Conservation (phyloP, 2,888 invertebrate species). For the Plagodis pulveraria region DNA sequence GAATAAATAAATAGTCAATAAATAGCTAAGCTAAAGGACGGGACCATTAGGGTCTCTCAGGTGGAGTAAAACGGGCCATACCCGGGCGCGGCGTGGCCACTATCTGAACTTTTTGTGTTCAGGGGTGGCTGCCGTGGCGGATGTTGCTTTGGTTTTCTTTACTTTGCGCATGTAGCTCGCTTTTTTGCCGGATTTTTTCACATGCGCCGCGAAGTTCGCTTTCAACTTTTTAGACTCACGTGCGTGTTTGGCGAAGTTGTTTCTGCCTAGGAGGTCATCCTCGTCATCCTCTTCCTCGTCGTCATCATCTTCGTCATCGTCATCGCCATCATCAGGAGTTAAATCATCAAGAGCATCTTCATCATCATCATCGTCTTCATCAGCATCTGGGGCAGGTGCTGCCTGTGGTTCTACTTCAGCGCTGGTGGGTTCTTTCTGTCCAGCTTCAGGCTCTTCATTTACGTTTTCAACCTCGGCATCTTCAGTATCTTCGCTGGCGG, state of each 20-base stretch:
- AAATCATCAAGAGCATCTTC: slow-evolving; percentile 81
- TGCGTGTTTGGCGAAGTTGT: slow-evolving; percentile 83
- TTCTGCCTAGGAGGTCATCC: slow-evolving; percentile 87
- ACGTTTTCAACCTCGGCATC: slow-evolving; percentile 52
- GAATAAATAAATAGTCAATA: slow-evolving; percentile 85
- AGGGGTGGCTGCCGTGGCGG: slow-evolving; percentile 73
- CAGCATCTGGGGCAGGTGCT: slow-evolving; percentile 61
- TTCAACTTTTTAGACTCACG: slow-evolving; percentile 93
- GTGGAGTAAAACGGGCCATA: slow-evolving; percentile 71
- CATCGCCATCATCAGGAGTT: slow-evolving; percentile 86
- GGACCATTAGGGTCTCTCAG: slow-evolving; percentile 76
- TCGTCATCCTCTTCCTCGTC: slow-evolving; percentile 88
- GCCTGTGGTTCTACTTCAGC: slow-evolving; percentile 66
- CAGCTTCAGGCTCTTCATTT: slow-evolving; percentile 68
- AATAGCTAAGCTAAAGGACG: slow-evolving; percentile 84
- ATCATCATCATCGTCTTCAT: slow-evolving; percentile 61
- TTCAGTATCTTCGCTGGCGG: slow-evolving; percentile 48
- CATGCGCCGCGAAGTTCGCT: slow-evolving; percentile 68
- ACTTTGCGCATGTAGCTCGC: slow-evolving; percentile 78
- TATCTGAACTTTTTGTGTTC: slow-evolving; percentile 85
- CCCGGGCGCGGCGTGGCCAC: slow-evolving; percentile 69
- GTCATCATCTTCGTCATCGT: slow-evolving; percentile 88
- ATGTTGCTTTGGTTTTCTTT: slow-evolving; percentile 82
- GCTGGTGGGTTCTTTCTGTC: slow-evolving; percentile 73
- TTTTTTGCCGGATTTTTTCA: slow-evolving; percentile 81